Conservation (phyloP, 2,113 vertebrate species). For the Abramis brama region DNA sequence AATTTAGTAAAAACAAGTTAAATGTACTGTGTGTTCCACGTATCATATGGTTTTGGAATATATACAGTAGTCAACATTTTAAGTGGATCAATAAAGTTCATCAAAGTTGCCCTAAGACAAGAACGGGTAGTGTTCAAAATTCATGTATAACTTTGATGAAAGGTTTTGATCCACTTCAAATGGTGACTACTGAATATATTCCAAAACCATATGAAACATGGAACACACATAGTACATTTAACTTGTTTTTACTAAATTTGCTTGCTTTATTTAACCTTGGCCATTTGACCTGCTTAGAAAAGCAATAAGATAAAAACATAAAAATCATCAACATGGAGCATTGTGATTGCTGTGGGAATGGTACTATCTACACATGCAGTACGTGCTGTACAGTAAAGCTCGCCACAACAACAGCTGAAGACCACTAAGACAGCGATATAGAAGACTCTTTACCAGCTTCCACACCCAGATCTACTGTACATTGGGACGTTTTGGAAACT, state of each 20-base stretch:
- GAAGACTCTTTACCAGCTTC: not conserved
- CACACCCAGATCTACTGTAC: not conserved
- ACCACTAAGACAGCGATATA: slow-evolving; percentile 48
- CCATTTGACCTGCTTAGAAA: slow-evolving; percentile 48
- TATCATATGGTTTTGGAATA: not conserved
- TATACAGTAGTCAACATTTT: too few relatives aligned
- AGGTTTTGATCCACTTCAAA: too few relatives aligned
- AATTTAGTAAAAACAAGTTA: not conserved
- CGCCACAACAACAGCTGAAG: slow-evolving; percentile 58
- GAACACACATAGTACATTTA: not conserved
- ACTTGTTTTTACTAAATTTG: not conserved
- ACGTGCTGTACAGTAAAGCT: slow-evolving; percentile 41
- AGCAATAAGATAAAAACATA: slow-evolving; percentile 57
- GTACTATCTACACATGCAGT: slow-evolving; percentile 45
- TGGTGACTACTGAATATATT: too few relatives aligned
- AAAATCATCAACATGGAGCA: slow-evolving; percentile 47
- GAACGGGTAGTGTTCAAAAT: too few relatives aligned
- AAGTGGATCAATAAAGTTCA: too few relatives aligned
- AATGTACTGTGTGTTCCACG: not conserved
- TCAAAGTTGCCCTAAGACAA: too few relatives aligned
- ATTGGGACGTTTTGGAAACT: not conserved
- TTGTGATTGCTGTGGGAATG: slow-evolving; percentile 51
- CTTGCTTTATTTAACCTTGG: slow-evolving; percentile 1
- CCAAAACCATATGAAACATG: not conserved
- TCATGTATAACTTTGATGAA: too few relatives aligned